Evolutionary conservation across 2,113 vertebrate species (phyloP).

Genomic region (Peucedramus taeniatus): DNA sequence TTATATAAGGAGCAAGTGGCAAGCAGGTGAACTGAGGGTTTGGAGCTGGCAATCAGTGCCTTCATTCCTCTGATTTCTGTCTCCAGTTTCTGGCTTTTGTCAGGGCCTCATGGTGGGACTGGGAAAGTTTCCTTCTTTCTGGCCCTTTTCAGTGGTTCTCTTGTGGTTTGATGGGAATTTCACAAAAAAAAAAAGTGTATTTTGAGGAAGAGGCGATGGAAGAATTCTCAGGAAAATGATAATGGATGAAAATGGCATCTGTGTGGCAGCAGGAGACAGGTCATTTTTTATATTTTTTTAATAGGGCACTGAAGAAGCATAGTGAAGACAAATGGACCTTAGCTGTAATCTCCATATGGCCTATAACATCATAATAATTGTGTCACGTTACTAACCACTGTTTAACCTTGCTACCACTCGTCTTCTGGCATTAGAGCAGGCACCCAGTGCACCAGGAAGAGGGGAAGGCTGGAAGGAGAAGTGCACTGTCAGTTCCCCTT

Average conservation of each 20-base stretch:
- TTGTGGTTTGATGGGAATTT: not conserved
- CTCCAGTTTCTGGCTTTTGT: not conserved
- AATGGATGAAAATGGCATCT: not conserved
- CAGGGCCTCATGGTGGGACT: not conserved
- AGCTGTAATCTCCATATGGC: not conserved
- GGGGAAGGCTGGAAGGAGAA: not conserved
- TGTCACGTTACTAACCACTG: not conserved
- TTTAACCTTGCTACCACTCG: not conserved
- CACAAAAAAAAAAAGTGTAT: not conserved
- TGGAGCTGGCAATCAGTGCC: not conserved
- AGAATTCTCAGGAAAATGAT: not conserved
- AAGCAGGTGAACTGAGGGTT: not conserved
- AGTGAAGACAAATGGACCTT: not conserved
- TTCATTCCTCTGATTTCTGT: not conserved
- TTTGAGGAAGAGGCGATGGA: not conserved
- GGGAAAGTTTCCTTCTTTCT: not conserved
- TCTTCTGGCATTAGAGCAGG: not conserved
- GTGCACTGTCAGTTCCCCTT: not conserved
- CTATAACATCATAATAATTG: not conserved
- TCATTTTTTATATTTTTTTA: not conserved
- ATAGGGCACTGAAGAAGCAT: not conserved
- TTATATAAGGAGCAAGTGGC: not conserved
- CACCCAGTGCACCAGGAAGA: not conserved
- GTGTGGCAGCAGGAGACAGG: not conserved
- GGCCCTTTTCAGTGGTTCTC: not conserved